Evolutionary conservation across 2,113 vertebrate genomes (phyloP), one percentile per base, ranked within the genome.

Genomic region (Oncorhynchus tshawytscha): DNA sequence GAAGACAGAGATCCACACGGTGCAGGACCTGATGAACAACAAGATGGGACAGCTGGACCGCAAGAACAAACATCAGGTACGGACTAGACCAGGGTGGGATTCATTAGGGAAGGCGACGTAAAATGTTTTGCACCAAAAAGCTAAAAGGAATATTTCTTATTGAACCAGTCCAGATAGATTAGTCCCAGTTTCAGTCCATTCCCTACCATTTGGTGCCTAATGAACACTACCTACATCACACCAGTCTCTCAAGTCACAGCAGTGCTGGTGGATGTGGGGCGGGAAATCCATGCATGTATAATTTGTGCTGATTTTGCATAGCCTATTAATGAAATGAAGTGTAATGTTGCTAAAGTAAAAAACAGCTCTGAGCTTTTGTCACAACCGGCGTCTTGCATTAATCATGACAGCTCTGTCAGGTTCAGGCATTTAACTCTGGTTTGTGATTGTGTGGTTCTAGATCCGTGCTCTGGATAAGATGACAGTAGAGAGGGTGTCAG

Each of bases 31-130:
- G 78, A 94, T 99, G 93, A 99, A 99, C 82, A 86, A 62, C 70
- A 98, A 98, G 90, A 90, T 99, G 87, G 97, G 97, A 7, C 95
- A 98, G 70, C 91, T 98, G 89, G 97, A 99, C 88, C 94, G 78
- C 82, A 96, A 93, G 91, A 96, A 93, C 79, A 95, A 96, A 71
- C 96, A 98, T 81, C 97, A 99, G 87, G 97, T 98, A 88, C 0
- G 24, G 68, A 12, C 20, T 18, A 20, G 11, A 60, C 62, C 59
- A 62, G 59, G n/a, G 18, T 22, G 1, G 16, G 12, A 22, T 12
- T 64, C 16, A 64, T 25, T 54, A 54, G 13, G 16, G 51, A 15
- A 54, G 12, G 51, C 51, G 1, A 54, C 51, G 15, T 54, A 16
- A 54, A 15, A 54, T 54, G 51, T 54, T 54, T 54, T 54, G 12